Evolutionary conservation across 37 sponge, comb jelly and placozoan species (phyloP), one percentile per base, ranked within the genome.

Genomic region (Oopsacas minuta): DNA sequence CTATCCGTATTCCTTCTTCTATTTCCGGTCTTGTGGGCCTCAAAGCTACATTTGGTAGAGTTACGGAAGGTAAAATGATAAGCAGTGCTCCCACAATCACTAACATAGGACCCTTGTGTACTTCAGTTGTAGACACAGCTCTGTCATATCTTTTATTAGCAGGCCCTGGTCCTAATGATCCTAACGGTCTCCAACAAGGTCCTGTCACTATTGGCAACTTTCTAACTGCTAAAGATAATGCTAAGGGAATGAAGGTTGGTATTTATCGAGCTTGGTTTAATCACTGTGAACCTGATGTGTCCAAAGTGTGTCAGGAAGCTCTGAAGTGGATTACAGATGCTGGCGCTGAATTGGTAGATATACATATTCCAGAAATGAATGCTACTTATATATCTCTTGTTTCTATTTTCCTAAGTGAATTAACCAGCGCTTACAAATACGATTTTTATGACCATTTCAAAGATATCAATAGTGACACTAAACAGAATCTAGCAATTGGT

Each of bases 11-110:
- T 0, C 97, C 97, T 22, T 83, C 93, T 20, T 69, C 90, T 7
- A 36, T 92, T 28, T 97, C 94, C 89, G 97, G 97, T 7, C 39
- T 91, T 23, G 93, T 92, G 8, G 94, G 93, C 0, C 52, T 97
- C 0, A 97, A 97, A 69, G 90, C 91, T 34, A 95, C 96, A 10
- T 89, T 83, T 86, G 87, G 87, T 37, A 36, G 89, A 0, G 0
- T 91, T 0, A 86, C 84, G 81, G 39, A 52, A 12, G 5, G 39
- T 0, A 88, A 91, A 32, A 38, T 28, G 0, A 15, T 81, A 0
- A 49, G 86, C 51, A 0, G 12, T 8, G 23, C 81, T 37, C 83
- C 86, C 81, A 87, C 90, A 23, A 90, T 92, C 36, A 37, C 86
- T 0, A 81, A 38, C n/a, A 10, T 42, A 52, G 95, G 95, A 36